A percentile compares a stretch with the other conserved stretches of the same genome.
Conservation (phyloP, 2,113 vertebrate genomes). For the Petromus typicus region DNA sequence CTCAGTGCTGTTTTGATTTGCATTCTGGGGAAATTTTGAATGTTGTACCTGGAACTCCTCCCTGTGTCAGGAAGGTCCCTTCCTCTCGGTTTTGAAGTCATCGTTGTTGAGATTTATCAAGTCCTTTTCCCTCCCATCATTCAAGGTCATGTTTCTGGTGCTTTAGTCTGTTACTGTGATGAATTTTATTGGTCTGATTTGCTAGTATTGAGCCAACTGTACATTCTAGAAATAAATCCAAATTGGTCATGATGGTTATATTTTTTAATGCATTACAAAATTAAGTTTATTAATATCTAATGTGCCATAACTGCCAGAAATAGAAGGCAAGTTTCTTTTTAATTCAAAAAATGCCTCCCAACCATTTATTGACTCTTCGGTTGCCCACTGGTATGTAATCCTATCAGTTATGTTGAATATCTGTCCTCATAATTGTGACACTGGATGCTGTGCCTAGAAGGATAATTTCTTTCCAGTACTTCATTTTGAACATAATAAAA, state of each 20-base stretch:
- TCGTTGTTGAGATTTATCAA: neutral
- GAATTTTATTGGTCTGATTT: neutral
- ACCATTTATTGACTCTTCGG: accelerated
- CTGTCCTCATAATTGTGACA: neutral
- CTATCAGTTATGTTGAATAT: accelerated
- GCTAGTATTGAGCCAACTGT: neutral
- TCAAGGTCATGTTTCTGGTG: neutral
- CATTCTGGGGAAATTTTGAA: neutral
- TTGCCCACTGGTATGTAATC: accelerated
- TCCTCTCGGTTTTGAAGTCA: neutral
- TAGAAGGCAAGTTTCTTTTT: neutral
- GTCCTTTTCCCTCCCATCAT: neutral
- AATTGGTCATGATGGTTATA: neutral
- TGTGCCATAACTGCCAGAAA: accelerated
- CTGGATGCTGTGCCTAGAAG: neutral
- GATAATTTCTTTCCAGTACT: neutral
- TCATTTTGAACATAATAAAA: neutral
- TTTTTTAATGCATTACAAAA: neutral
- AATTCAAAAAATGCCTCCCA: neutral
- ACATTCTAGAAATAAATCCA: neutral
- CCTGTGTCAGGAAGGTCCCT: neutral
- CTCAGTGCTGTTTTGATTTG: neutral
- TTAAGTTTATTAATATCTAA: neutral
- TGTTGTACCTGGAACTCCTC: accelerated
- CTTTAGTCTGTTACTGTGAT: neutral